A percentile compares a stretch with the other conserved stretches of the same genome.
These are phyloP conservation scores for Drosophila yooni DNA, from an alignment of 2,888 invertebrate species.

Conservation along the genomic window DNA sequence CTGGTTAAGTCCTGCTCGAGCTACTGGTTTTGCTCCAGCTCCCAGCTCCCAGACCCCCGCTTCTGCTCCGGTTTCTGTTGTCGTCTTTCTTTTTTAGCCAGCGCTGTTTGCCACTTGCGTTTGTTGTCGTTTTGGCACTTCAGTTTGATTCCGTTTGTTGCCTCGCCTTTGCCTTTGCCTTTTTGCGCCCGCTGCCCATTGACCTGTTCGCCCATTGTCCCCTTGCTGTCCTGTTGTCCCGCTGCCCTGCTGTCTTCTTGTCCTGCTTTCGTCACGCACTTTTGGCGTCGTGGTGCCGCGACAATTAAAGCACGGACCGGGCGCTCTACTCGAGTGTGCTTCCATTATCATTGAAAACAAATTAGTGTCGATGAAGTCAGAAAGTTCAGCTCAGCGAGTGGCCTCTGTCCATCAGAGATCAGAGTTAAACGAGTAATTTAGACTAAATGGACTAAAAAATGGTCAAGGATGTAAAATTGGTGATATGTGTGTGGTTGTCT, in stretches of 20 bases:
- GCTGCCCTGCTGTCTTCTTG: constrained; percentile 3
- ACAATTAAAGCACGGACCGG: constrained; percentile 35
- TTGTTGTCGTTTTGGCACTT: constrained; percentile 76
- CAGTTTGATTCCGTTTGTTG: constrained; percentile 66
- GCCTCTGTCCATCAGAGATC: constrained; percentile 9
- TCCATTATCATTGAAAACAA: constrained; percentile 61
- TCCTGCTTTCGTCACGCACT: constrained; percentile 61
- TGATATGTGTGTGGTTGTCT: no score
- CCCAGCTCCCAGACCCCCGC: constrained; percentile 2
- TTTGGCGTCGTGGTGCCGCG: constrained; percentile 30
- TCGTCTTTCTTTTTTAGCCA: constrained; percentile 22
- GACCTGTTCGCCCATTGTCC: constrained; percentile 33
- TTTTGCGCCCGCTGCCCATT: constrained; percentile 25
- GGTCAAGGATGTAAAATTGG: not conserved
- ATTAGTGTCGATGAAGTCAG: constrained; percentile 70
- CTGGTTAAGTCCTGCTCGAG: constrained; percentile 41
- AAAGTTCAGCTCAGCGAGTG: constrained; percentile 19
- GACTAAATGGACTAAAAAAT: not conserved
- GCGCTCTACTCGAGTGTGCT: constrained; percentile 46
- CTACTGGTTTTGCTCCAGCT: not conserved
- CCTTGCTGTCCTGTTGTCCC: constrained; percentile 2
- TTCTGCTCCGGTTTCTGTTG: constrained; percentile 3
- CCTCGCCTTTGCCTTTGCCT: constrained; percentile 32
- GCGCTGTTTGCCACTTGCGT: constrained; percentile 58
- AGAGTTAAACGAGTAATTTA: not conserved